phyloP scores from a whole-genome alignment of 1,140 invertebrate genomes.

The Drosophila ficusphila region DNA sequence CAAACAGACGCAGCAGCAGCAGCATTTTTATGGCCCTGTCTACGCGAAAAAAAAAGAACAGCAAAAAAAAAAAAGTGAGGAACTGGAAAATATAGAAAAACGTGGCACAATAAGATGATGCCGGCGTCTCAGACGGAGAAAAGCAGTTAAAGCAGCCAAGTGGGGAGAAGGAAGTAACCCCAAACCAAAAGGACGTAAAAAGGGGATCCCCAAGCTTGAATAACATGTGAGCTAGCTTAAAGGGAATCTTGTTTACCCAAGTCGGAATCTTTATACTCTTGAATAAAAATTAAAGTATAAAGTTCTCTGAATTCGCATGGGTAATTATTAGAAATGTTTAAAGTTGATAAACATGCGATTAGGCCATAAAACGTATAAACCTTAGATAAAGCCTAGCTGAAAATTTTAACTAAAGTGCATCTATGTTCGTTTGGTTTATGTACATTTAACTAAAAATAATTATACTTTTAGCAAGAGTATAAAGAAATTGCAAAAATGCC shows the following conservation, averaged over 20 bases:
- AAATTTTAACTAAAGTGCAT: too few relatives aligned
- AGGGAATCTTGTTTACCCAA: not conserved
- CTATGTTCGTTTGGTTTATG: too few relatives aligned
- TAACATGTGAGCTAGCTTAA: constrained; percentile 51
- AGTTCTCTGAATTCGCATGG: too few relatives aligned
- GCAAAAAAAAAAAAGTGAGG: constrained; percentile 13
- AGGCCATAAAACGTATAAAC: too few relatives aligned
- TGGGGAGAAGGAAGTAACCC: constrained; percentile 4
- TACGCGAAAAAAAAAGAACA: constrained; percentile 29
- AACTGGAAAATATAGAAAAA: constrained; percentile 54
- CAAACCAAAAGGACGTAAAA: constrained; percentile 10
- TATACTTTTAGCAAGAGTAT: not conserved
- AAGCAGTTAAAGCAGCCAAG: constrained; percentile 18
- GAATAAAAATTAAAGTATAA: too few relatives aligned
- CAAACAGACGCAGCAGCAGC: constrained; percentile 57
- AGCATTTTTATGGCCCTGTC: constrained; percentile 52
- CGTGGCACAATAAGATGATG: constrained; percentile 45
- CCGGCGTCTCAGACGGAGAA: constrained; percentile 33
- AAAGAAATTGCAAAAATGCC: constrained; percentile 73
- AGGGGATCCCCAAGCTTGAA: constrained; percentile 6
- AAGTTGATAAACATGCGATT: too few relatives aligned
- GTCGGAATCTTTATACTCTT: not conserved
- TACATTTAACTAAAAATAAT: not conserved
- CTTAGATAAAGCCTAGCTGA: too few relatives aligned
- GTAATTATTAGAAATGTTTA: too few relatives aligned